phyloP scores from a whole-genome alignment of 2,113 vertebrate species.

The Athene cunicularia region DNA sequence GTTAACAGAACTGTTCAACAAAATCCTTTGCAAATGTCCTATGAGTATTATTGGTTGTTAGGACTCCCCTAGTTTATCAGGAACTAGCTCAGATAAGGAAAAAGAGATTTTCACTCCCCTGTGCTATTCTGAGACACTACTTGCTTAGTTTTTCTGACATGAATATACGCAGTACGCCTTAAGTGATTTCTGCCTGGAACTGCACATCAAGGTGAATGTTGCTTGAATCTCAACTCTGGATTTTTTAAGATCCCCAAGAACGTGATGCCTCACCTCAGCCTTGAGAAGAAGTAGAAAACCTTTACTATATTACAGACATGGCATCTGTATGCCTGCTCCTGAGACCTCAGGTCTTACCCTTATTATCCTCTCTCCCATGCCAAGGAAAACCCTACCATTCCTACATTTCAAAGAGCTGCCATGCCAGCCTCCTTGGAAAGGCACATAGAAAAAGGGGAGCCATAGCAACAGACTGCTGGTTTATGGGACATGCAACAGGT shows the following conservation, averaged over 20 bases:
- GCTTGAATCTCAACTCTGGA: neutral
- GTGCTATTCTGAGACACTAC: neutral
- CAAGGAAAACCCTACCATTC: neutral
- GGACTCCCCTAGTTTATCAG: neutral
- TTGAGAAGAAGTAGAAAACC: neutral
- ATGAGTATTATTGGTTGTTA: neutral
- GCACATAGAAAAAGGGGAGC: neutral
- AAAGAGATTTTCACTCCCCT: neutral
- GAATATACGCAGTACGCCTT: accelerated
- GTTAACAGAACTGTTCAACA: neutral
- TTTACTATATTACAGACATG: neutral
- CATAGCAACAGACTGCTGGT: neutral
- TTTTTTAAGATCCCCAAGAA: neutral
- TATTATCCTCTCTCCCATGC: neutral
- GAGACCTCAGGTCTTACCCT: neutral
- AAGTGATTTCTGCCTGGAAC: neutral
- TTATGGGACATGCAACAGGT: accelerated
- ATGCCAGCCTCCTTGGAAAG: neutral
- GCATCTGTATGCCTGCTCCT: neutral
- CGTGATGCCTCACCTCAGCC: neutral
- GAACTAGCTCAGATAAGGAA: neutral
- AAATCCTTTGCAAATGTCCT: neutral
- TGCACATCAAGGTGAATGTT: neutral
- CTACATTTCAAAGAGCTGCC: neutral
- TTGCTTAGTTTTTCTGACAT: neutral